Evolutionary conservation across 2,888 invertebrate species (phyloP).

Genomic region (Deilephila elpenor): DNA sequence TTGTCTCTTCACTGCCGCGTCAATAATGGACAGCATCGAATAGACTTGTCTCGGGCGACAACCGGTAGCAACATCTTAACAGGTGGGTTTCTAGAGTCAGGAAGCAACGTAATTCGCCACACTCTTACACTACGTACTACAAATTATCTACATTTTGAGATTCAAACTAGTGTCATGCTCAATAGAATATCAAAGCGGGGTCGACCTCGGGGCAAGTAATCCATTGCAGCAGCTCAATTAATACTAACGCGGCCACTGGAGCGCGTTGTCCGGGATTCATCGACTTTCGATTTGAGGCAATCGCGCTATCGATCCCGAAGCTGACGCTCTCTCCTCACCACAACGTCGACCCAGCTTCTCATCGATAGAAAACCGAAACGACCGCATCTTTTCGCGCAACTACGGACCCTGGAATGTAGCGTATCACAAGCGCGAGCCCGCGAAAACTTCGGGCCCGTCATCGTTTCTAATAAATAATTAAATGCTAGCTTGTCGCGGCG

Average conservation of each 20-base stretch:
- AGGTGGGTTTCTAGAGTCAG: not conserved
- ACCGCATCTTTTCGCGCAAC: not conserved
- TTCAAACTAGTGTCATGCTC: constrained; percentile 28
- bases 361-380: constrained; percentile 5
- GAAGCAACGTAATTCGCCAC: constrained; percentile 4
- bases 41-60: not conserved
- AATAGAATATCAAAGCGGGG: not conserved
- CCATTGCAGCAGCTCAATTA: not conserved
- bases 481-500: not conserved
- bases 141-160: constrained; percentile 22
- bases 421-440: constrained; percentile 51
- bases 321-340: not conserved
- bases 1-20: not conserved
- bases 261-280: too few relatives aligned
- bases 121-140: constrained; percentile 8
- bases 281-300: too few relatives aligned
- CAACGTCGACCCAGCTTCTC: not conserved
- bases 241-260: too few relatives aligned
- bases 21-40: constrained; percentile 22
- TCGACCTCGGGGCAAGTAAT: not conserved
- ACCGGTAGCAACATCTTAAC: too few relatives aligned
- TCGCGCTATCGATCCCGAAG: too few relatives aligned
- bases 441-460: not conserved
- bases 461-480: not conserved
- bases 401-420: constrained; percentile 46